Conservation (phyloP, 2,113 vertebrate species). For the Peucedramus taeniatus region DNA sequence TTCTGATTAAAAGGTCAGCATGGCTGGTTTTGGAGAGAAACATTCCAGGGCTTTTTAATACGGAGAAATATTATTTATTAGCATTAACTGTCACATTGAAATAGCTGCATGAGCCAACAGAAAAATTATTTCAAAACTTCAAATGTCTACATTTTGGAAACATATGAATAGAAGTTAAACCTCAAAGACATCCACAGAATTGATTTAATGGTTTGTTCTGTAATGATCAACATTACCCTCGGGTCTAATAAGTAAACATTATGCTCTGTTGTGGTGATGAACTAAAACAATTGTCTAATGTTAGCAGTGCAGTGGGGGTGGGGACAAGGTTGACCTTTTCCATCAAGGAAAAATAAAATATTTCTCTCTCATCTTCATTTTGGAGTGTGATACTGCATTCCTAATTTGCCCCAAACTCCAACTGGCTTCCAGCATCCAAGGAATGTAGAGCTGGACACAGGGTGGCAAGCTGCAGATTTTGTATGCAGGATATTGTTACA, state of each 20-base stretch:
- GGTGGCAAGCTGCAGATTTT: constrained; percentile 24
- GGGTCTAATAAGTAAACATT: constrained; percentile 66
- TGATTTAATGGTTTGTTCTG: constrained; percentile 68
- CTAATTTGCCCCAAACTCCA: constrained; percentile 41
- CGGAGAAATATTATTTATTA: constrained; percentile 31
- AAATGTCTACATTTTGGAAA: constrained; percentile 36
- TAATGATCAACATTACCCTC: constrained; percentile 59
- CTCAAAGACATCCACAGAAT: constrained; percentile 59
- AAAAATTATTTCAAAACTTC: constrained; percentile 54
- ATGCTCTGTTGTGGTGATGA: constrained; percentile 61
- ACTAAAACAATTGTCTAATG: constrained; percentile 61
- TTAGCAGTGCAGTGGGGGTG: constrained; percentile 7
- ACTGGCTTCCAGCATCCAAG: not conserved
- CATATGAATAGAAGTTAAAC: constrained; percentile 41
- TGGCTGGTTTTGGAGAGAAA: not conserved
- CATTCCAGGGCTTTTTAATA: constrained; percentile 9
- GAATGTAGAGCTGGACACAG: constrained; percentile 9
- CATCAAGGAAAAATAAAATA: constrained; percentile 42
- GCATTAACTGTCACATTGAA: constrained; percentile 31
- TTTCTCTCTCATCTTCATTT: constrained; percentile 35
- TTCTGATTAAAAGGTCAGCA: constrained; percentile 55
- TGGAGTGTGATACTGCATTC: constrained; percentile 35
- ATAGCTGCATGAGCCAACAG: not conserved
- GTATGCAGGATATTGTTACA: not conserved
- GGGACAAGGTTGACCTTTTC: constrained; percentile 52